Evolutionary conservation across 1,140 invertebrate species (phyloP), one percentile per base, ranked within the genome.

Genomic region (Sitobion miscanthi): DNA sequence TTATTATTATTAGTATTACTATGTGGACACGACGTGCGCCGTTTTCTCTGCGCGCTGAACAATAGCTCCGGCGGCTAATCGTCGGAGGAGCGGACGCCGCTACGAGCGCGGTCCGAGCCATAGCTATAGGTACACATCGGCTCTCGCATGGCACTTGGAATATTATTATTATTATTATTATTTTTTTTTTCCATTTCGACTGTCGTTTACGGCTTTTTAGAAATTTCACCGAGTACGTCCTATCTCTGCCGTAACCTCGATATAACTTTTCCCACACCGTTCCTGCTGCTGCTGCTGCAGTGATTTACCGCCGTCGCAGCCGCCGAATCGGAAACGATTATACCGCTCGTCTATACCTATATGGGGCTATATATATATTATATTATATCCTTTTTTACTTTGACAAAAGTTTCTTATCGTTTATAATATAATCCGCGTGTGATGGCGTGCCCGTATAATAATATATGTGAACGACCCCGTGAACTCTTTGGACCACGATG

Each of bases 1-100:
- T 52, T 52, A 52, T 0, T 52, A 52, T 52, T 54, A 54, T 52
- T 52, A 52, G 8, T 52, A 52, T 52, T 54, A 54, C 23, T 91
- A 90, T 91, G 82, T 91, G 90, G 90, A 82, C 90, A 91, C 38
- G 90, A 82, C 89, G 54, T 38, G 83, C 83, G 83, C 83, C 85
- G 85, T 87, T 87, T 91, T 91, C 54, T 82, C 62, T 35, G 25
- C 49, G 89, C 38, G 17, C 42, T 17, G 62, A 91, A 91, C 90
- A 91, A 91, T 91, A 69, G 20, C 45, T 47, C 45, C 83, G 85
- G 25, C 42, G 85, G 83, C 85, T 87, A 87, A 47, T 47, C 45
- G 85, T 30, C 45, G 42, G 14, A 25, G 42, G 14, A 25, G 42
- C 49, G 45, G 85, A 87, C 77, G n/a, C 77, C 23, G 62, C 52